Percentiles rank a stretch among this genome's conserved stretches.
phyloP scores from a whole-genome alignment of 2,797 vertebrate species.

The Acridotheres tristis region DNA sequence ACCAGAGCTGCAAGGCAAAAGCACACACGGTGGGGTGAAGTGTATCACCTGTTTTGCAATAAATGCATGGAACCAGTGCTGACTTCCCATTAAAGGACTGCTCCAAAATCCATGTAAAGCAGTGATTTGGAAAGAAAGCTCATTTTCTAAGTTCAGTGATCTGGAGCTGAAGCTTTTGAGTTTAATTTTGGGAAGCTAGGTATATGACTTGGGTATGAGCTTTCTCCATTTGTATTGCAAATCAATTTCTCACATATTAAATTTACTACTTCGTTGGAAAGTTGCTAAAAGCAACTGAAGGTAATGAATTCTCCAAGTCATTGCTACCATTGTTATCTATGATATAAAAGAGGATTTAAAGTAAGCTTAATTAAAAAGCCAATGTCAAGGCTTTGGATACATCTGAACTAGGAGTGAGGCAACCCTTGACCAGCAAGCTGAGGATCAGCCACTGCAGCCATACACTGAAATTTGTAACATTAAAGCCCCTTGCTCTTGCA shows the following conservation, averaged over 20 bases:
- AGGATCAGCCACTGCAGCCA: neutral
- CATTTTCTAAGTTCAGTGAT: neutral
- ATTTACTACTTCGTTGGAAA: neutral
- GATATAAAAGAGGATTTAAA: neutral
- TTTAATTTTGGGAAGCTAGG: neutral
- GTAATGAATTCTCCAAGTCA: neutral
- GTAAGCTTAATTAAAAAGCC: neutral
- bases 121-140: neutral
- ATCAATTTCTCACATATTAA: neutral
- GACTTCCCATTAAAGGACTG: neutral
- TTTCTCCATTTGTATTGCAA: neutral
- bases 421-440: neutral
- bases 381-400: neutral
- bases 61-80: neutral
- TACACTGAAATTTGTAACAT: neutral
- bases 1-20: neutral
- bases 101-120: neutral
- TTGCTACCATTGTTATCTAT: neutral
- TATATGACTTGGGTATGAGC: neutral
- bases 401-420: neutral
- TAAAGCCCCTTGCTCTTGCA: neutral
- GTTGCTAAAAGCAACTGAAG: neutral
- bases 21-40: neutral
- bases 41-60: neutral
- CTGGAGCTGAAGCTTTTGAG: neutral